Evolutionary conservation across 1,140 invertebrate genomes (phyloP).

Genomic region (Lepidotrigona ventralis): DNA sequence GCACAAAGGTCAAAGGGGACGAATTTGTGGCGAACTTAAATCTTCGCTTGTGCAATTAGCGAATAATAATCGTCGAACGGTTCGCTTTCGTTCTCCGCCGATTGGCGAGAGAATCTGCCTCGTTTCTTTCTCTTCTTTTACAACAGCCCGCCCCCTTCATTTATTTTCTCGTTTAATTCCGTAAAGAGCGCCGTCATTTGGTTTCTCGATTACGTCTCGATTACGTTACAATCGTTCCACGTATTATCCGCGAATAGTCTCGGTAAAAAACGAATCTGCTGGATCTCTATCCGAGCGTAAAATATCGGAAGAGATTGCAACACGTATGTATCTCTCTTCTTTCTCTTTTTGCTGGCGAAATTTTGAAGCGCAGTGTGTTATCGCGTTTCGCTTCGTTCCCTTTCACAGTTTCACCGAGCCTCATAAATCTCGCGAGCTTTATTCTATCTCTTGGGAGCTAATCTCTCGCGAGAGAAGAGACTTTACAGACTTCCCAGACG

Average conservation of each 20-base stretch:
- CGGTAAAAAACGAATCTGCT: too few relatives aligned
- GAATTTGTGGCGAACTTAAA: conserved; percentile 7
- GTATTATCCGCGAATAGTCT: too few relatives aligned
- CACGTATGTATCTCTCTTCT: too few relatives aligned
- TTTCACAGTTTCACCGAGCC: neutral
- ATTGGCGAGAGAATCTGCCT: neutral
- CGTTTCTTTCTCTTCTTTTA: neutral
- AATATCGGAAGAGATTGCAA: too few relatives aligned
- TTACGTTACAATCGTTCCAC: too few relatives aligned
- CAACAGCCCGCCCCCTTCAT: neutral
- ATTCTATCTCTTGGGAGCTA: neutral
- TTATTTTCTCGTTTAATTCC: too few relatives aligned
- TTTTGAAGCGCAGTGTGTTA: neutral
- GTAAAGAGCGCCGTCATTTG: too few relatives aligned
- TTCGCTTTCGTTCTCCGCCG: neutral
- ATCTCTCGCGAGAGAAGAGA: neutral
- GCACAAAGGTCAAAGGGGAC: neutral
- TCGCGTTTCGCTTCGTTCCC: neutral
- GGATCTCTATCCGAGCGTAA: too few relatives aligned
- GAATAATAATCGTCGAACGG: neutral
- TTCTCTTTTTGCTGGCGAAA: too few relatives aligned
- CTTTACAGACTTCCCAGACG: neutral
- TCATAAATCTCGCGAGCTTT: neutral
- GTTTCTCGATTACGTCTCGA: too few relatives aligned
- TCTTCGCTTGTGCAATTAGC: neutral